phyloP scores from a whole-genome alignment of 1,140 invertebrate genomes.

The Hylyphantes graminicola region DNA sequence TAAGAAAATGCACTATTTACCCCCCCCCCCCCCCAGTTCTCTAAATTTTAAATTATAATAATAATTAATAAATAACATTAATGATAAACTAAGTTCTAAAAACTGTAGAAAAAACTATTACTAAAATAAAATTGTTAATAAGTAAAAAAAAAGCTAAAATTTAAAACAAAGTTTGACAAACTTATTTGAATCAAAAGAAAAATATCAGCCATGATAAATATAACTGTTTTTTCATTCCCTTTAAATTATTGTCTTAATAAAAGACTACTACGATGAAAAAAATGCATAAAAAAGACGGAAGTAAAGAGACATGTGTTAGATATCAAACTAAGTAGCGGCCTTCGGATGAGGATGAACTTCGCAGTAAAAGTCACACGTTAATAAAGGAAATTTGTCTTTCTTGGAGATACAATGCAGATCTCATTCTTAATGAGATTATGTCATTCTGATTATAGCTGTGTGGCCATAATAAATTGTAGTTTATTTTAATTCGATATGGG shows the following conservation, averaged over 20 bases:
- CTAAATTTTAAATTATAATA: no score
- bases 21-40: no score
- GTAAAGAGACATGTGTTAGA: slow-evolving; percentile 29
- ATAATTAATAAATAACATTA: no score
- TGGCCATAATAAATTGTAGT: background rate
- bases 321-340: slow-evolving; percentile 8
- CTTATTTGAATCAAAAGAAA: background rate
- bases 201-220: background rate
- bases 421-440: background rate
- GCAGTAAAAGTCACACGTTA: background rate
- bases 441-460: background rate
- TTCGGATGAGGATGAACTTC: background rate
- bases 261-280: background rate
- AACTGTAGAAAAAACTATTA: no score
- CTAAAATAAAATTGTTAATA: no score
- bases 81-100: no score
- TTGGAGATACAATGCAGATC: no score
- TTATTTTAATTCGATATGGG: background rate
- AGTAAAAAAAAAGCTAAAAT: background rate
- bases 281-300: slow-evolving; percentile 6
- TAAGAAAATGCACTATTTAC: no score
- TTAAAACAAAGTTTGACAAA: background rate
- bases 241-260: slow-evolving; percentile 3
- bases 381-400: slow-evolving; percentile 11
- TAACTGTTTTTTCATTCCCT: background rate